A percentile compares a stretch with the other conserved stretches of the same genome.
Conservation (phyloP, 2,113 vertebrate species). For the Cyprinodon brontotheroides region DNA sequence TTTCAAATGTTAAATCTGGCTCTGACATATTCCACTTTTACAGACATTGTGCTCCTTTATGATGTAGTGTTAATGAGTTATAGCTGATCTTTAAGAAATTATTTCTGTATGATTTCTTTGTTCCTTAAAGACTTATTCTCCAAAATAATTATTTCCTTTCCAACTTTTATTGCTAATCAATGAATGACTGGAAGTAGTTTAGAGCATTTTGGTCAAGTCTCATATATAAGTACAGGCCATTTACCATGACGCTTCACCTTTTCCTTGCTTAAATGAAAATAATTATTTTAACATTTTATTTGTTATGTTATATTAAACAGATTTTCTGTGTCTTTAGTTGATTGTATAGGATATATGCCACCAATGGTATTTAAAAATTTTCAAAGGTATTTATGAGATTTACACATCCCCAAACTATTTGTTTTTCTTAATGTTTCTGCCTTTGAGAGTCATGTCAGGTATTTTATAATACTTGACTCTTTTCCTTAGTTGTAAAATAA, state of each 20-base stretch:
- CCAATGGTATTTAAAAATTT: background rate
- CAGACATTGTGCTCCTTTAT: background rate
- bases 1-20: conserved; percentile 33
- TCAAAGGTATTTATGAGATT: background rate
- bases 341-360: background rate
- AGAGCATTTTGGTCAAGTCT: too few species aligned
- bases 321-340: background rate
- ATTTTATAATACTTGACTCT: background rate
- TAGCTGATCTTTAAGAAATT: background rate
- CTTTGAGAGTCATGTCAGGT: background rate
- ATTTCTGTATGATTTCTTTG: background rate
- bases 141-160: background rate
- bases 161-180: background rate
- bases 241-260: too few species aligned
- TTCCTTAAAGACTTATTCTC: background rate
- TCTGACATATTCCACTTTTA: conserved; percentile 11
- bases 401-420: background rate
- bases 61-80: too few species aligned
- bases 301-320: background rate
- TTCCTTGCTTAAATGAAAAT: too few species aligned
- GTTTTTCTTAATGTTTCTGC: background rate
- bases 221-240: too few species aligned
- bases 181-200: too few species aligned
- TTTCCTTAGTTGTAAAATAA: background rate
- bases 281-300: background rate